Conservation (phyloP, 2,888 invertebrate species). For the Lycocerus yunnanus region DNA sequence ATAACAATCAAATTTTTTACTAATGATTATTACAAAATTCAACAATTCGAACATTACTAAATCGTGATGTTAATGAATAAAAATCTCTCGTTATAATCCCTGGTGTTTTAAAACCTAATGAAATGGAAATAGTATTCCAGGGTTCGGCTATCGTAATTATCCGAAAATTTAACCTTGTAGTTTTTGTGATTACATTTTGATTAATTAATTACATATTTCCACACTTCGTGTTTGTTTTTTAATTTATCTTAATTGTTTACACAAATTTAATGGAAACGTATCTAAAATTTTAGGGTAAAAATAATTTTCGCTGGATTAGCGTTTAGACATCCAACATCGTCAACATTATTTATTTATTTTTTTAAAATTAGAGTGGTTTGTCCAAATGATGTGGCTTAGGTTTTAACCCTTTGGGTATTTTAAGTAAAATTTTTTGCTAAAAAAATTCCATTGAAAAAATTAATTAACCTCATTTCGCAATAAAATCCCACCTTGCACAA, state of each 20-base stretch:
- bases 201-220: not conserved
- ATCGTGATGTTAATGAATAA: not conserved
- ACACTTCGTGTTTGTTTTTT: not conserved
- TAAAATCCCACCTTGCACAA: not conserved
- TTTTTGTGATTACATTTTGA: not conserved
- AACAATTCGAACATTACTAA: not conserved
- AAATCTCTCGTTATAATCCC: not conserved
- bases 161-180: not conserved
- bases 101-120: not conserved
- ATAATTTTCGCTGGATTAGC: not conserved
- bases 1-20: not conserved
- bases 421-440: not conserved
- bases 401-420: not conserved
- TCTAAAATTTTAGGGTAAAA: not conserved
- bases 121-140: not conserved
- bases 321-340: not conserved
- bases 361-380: not conserved
- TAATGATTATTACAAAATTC: not conserved
- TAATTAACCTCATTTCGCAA: not conserved
- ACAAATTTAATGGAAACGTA: not conserved
- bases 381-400: not conserved
- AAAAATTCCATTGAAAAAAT: not conserved
- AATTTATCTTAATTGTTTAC: not conserved
- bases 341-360: not conserved
- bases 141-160: not conserved